These are phyloP conservation scores for Amphiprion ocellaris DNA, from an alignment of 2,113 vertebrate genomes.

Conservation along the genomic window DNA sequence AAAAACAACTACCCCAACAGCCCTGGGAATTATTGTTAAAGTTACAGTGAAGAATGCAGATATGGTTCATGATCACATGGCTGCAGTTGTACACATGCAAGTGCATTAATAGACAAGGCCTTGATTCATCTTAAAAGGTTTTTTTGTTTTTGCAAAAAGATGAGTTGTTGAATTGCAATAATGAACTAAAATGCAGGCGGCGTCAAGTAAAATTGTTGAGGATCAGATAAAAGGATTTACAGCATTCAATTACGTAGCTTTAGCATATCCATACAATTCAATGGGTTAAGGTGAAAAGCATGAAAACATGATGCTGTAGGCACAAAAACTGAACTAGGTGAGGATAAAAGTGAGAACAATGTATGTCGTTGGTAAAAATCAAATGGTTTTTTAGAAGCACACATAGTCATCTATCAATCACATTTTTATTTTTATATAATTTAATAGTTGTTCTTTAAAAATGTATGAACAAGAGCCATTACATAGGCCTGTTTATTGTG, in stretches of 20 bases:
- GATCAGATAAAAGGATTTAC: slow-evolving; percentile 18
- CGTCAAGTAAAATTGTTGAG: slow-evolving; percentile 24
- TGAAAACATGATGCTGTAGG: neutral
- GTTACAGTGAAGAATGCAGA: slow-evolving; percentile 38
- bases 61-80: slow-evolving; percentile 53
- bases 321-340: neutral
- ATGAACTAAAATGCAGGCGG: slow-evolving; percentile 37
- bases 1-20: slow-evolving; percentile 36
- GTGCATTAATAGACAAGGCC: slow-evolving; percentile 22
- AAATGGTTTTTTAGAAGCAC: neutral
- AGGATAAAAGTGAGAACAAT: slow-evolving; percentile 1
- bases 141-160: slow-evolving; percentile 25
- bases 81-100: slow-evolving; percentile 33
- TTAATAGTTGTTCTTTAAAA: neutral
- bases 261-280: neutral
- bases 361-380: neutral
- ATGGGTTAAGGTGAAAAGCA: neutral
- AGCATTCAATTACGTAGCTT: slow-evolving; percentile 8
- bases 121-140: slow-evolving; percentile 32
- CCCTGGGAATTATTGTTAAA: slow-evolving; percentile 57
- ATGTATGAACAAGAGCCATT: neutral
- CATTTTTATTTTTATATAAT: neutral
- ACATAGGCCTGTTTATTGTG: too few species aligned
- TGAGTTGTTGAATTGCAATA: slow-evolving; percentile 35
- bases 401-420: neutral